Base-by-base conservation (phyloP, 2,888 invertebrate species). In the Dicycla oo region DNA sequence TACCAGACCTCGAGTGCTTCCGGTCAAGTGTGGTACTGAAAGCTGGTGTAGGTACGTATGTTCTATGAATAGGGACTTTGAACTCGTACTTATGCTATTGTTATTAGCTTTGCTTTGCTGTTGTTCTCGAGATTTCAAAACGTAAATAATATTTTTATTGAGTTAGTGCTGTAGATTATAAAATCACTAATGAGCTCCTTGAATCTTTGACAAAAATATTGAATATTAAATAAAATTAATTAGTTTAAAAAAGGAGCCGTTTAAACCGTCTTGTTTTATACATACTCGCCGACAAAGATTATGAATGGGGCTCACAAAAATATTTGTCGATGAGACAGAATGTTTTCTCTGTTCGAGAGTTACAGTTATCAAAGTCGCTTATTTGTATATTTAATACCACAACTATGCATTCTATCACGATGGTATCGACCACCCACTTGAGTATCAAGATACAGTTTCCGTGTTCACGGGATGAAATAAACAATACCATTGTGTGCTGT, bases 401-500 rank as follows among this genome's bases (percentile, higher is more conserved):
- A 57, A 64, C 79, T 73, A 34, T 67, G 78, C 74, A 75, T 78
- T 83, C 64, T 70, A 80, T 77, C 67, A 78, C 73, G 66, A 69
- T 38, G 47, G 69, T 67, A 49, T 74, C 80, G 94, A 92, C 95
- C 95, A 95, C 95, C 95, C 95, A 95, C 93, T 94, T 88, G 69
- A 91, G 83, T 81, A 83, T 83, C 85, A 80, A 88, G 91, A 91
- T 91, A 89, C 90, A 89, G 90, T 93, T 93, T 94, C 94, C 92
- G 90, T 89, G 90, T 92, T 91, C 88, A 80, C 87, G 88, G 87
- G 86, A 89, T 89, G 93, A 93, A 94, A 94, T 94, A 95, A 95
- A 95, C 95, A 95, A 92, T 93, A 90, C 84, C 89, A 92, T 93
- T 95, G 95, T 96, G 86, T 95, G 88, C 90, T 91, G 91, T 94